Conservation (phyloP, 2,888 invertebrate genomes). For the Cryptocheilus praepositus region DNA sequence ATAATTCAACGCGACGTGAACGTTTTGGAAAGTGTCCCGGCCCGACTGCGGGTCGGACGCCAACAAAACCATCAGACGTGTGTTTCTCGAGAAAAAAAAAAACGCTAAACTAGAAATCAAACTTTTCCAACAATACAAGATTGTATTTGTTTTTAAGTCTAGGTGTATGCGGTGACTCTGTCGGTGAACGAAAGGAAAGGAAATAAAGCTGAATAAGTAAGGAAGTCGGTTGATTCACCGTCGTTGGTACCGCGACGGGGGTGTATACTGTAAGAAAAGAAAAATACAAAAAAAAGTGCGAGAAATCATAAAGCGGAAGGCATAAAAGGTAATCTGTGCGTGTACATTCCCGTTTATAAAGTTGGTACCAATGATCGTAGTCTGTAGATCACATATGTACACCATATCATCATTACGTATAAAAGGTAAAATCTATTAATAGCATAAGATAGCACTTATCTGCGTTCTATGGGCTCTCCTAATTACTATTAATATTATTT, state of each 20-base stretch:
- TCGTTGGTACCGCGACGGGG: constrained; percentile 10
- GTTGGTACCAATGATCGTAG: constrained; percentile 42
- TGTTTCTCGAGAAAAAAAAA: constrained; percentile 23
- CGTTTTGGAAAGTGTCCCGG: constrained; percentile 31
- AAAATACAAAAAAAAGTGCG: neutral
- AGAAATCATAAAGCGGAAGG: neutral
- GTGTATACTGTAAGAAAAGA: neutral
- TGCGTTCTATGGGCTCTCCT: constrained; percentile 52
- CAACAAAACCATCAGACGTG: constrained; percentile 25
- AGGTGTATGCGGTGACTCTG: constrained; percentile 43
- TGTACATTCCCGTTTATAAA: neutral
- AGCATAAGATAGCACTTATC: constrained; percentile 54
- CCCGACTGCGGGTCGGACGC: constrained; percentile 11
- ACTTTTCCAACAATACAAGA: constrained; percentile 39
- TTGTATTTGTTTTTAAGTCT: constrained; percentile 59
- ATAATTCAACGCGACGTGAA: constrained; percentile 42
- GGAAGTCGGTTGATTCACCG: constrained; percentile 17
- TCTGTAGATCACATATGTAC: constrained; percentile 50
- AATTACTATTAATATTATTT: constrained; percentile 27
- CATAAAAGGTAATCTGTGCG: neutral
- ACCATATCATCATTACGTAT: constrained; percentile 58
- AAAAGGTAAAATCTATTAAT: constrained; percentile 50
- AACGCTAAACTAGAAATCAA: constrained; percentile 44
- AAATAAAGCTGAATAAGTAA: too few relatives aligned
- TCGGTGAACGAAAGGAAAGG: constrained; percentile 25